Conservation (phyloP, 2,797 vertebrate species). For the Gymnopithys bicolor region DNA sequence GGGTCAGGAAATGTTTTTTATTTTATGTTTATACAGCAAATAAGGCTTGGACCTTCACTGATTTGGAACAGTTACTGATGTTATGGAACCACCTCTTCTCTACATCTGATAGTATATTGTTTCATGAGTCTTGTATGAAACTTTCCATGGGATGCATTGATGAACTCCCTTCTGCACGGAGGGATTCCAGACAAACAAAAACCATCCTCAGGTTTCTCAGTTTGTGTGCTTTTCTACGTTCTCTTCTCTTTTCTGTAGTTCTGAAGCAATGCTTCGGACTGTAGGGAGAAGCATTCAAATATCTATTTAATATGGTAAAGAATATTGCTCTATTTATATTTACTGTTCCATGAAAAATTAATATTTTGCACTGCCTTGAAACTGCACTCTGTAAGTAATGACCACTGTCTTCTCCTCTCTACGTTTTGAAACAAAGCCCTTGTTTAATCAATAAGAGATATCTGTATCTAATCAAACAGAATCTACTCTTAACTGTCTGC, state of each 20-base stretch:
- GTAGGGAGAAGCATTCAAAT: not conserved
- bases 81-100: not conserved
- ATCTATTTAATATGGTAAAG: not conserved
- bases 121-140: not conserved
- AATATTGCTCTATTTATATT: not conserved
- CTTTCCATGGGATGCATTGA: accelerated
- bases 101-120: not conserved
- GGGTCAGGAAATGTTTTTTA: not conserved
- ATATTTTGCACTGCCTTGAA: not conserved
- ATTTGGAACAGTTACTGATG: not conserved
- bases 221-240: not conserved
- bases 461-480: not conserved
- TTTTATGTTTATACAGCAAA: conserved; percentile 6
- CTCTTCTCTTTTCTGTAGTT: not conserved
- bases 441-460: not conserved
- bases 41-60: not conserved
- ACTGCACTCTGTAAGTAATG: not conserved
- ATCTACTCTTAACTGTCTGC: not conserved
- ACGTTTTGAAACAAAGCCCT: not conserved
- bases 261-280: not conserved
- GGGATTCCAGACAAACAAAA: not conserved
- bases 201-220: not conserved
- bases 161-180: not conserved
- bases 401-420: not conserved
- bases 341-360: not conserved